These are phyloP conservation scores for Miichthys miiuy DNA, from an alignment of 2,797 vertebrate species.

Conservation along the genomic window DNA sequence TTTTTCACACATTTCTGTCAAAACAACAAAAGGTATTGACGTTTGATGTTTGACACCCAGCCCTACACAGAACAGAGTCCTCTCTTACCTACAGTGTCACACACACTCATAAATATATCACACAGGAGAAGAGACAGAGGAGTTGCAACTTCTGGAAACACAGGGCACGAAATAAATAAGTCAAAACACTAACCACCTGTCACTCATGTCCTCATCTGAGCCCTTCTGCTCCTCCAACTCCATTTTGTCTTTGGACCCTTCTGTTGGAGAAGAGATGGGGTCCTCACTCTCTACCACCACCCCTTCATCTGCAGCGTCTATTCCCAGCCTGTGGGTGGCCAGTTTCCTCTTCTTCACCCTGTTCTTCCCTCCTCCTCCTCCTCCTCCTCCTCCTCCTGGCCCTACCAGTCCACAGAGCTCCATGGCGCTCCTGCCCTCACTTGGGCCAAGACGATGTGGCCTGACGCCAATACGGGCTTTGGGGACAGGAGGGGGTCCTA, in stretches of 20 bases:
- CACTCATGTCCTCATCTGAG: slow-evolving; percentile 99
- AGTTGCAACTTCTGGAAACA: slow-evolving; percentile 5
- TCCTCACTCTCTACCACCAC: slow-evolving; percentile 96
- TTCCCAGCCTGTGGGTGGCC: slow-evolving; percentile 83
- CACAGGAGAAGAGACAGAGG: neutral
- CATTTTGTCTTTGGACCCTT: slow-evolving; percentile 93
- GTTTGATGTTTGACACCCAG: neutral
- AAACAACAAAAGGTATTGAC: neutral
- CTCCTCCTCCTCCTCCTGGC: slow-evolving; percentile 1
- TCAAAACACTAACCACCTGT: slow-evolving; percentile 93
- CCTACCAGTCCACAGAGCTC: slow-evolving; percentile 81
- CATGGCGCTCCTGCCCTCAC: slow-evolving; percentile 80
- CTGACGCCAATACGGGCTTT: slow-evolving; percentile 87
- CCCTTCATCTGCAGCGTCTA: slow-evolving; percentile 92
- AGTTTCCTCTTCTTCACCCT: slow-evolving; percentile 95
- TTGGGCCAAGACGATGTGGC: slow-evolving; percentile 78
- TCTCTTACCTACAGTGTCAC: slow-evolving; percentile 14
- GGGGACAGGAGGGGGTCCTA: slow-evolving; percentile 85
- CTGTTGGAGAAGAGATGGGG: slow-evolving; percentile 76
- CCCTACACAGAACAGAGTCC: neutral
- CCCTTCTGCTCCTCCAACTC: slow-evolving; percentile 96
- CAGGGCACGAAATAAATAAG: slow-evolving; percentile 24
- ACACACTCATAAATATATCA: slow-evolving; percentile 3
- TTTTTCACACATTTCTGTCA: neutral
- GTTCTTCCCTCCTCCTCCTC: slow-evolving; percentile 83